Evolutionary conservation across 2,113 vertebrate genomes (phyloP).

Genomic region (Pseudopodoces humilis): DNA sequence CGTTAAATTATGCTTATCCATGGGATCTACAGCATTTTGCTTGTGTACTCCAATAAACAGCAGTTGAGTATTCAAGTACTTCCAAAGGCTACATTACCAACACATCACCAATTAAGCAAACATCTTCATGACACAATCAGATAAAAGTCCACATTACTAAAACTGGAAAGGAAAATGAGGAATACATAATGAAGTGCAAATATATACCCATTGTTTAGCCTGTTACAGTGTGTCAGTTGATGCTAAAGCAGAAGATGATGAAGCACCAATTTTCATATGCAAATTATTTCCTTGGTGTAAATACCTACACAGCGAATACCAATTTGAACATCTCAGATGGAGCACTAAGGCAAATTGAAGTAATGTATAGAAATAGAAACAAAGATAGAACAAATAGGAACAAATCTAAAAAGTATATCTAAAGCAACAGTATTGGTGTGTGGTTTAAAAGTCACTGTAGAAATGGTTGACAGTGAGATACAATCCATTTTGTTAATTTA

Average conservation of each 20-base stretch:
- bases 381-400: too few species aligned
- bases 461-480: not conserved
- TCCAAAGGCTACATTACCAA: not conserved
- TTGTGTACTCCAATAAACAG: not conserved
- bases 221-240: not conserved
- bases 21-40: not conserved
- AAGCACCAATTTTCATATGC: not conserved
- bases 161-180: not conserved
- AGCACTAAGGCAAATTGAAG: not conserved
- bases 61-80: not conserved
- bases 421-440: not conserved
- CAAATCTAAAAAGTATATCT: not conserved
- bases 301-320: not conserved
- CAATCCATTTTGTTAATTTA: not conserved
- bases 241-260: not conserved
- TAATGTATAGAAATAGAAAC: too few species aligned
- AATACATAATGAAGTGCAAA: not conserved
- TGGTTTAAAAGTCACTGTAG: not conserved
- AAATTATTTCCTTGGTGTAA: not conserved
- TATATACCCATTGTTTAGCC: not conserved
- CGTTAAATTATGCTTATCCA: not conserved
- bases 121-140: not conserved
- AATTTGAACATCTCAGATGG: not conserved
- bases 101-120: not conserved
- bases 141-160: not conserved